Evolutionary conservation across 2,797 vertebrate species (phyloP), one percentile per base, ranked within the genome.

Genomic region (Danio kyathit): DNA sequence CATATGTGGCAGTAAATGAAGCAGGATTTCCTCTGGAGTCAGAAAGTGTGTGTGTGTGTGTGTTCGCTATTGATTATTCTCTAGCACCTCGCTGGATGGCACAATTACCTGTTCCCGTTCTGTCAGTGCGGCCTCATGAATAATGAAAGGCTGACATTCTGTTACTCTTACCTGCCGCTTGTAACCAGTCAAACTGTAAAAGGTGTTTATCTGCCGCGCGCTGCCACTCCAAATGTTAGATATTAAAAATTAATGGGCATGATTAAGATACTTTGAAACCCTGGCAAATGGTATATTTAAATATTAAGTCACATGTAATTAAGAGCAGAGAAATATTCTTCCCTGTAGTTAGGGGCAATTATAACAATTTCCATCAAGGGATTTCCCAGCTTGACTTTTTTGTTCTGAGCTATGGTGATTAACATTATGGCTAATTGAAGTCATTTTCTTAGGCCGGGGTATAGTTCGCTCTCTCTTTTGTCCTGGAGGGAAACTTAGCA

Each of bases 281-380:
- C 89, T 59, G 59, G 90, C 93, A 95, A 97, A 97, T 95, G 95
- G 94, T 95, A 96, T 96, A 97, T 97, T 98, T 98, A 96, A 98
- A 96, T 95, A 95, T 96, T 94, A 95, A 93, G 95, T 96, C 96
- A 96, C 95, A 93, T 96, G 95, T 97, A 97, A 99, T 98, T 98
- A 98, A 94, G 92, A 91, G 67, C 76, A 92, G 94, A 94, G 90
- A 96, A 97, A 96, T 95, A 96, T 94, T 96, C 94, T 86, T 96
- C 95, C 96, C 96, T 89, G 94, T 96, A 96, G 96, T 96, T 97
- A 96, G 95, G 69, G 95, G 96, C 94, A 95, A 98, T 98, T 98
- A 97, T 94, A 96, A 96, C 96, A 96, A 98, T 97, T 97, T 99
- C 96, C 94, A 97, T 97, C 92, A 92, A 96, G 96, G 97, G 96